phyloP scores from a whole-genome alignment of 2,797 vertebrate genomes.

The Pitangus sulphuratus region DNA sequence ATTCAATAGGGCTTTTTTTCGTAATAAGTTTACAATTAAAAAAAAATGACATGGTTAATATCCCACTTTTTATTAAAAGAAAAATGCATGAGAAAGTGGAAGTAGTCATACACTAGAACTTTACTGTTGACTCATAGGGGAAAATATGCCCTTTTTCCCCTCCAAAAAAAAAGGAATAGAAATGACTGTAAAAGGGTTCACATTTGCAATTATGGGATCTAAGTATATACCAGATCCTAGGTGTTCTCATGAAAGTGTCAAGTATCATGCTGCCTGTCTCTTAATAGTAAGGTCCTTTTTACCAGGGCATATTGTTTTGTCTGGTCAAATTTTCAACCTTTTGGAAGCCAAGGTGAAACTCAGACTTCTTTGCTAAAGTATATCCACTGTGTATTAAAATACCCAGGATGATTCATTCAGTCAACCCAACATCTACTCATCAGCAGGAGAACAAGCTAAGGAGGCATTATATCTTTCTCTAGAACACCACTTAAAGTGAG shows the following conservation, averaged over 20 bases:
- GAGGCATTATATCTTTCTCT: conserved; percentile 77
- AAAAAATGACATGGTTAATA: neutral
- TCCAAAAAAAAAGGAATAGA: neutral
- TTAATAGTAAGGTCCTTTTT: conserved; percentile 48
- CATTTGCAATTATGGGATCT: conserved; percentile 51
- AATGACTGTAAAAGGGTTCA: conserved; percentile 38
- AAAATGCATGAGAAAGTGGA: neutral
- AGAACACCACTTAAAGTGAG: conserved; percentile 74
- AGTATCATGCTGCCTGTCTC: conserved; percentile 17
- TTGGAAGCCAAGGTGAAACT: conserved; percentile 75
- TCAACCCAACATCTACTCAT: conserved; percentile 79
- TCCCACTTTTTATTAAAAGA: neutral
- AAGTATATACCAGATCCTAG: conserved; percentile 41
- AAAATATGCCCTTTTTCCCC: neutral
- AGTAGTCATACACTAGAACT: neutral
- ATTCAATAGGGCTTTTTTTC: neutral
- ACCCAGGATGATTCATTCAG: conserved; percentile 79
- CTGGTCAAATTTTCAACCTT: conserved; percentile 75
- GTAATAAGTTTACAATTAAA: neutral
- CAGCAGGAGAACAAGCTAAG: conserved; percentile 78
- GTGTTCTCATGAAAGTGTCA: conserved; percentile 44
- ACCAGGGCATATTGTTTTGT: conserved; percentile 55
- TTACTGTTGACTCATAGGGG: neutral
- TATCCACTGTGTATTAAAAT: conserved; percentile 77
- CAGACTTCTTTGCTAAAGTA: conserved; percentile 73